Conservation (phyloP, 2,113 vertebrate genomes). For the Labrus mixtus region DNA sequence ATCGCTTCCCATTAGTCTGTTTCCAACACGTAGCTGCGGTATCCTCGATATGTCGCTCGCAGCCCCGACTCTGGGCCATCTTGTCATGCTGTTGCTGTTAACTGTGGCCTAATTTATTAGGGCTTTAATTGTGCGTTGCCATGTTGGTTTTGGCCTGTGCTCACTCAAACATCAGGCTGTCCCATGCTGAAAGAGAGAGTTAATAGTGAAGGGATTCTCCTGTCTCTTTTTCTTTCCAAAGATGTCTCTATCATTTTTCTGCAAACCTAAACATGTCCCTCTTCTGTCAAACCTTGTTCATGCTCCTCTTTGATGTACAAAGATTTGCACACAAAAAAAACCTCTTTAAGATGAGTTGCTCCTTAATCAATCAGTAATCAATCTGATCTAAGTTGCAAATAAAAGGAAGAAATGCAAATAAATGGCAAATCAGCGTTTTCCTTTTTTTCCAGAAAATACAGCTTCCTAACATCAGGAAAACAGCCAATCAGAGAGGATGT, state of each 20-base stretch:
- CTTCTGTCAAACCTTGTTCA: neutral
- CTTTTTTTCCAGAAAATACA: neutral
- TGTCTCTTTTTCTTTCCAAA: conserved; percentile 21
- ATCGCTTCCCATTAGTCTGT: conserved; percentile 82
- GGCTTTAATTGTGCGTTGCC: conserved; percentile 69
- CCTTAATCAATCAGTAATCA: neutral
- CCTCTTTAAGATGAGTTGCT: neutral
- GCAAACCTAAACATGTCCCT: neutral
- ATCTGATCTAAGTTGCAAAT: neutral
- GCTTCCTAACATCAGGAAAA: neutral
- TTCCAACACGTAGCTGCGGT: conserved; percentile 58
- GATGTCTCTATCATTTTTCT: conserved; percentile 4
- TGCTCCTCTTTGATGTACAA: neutral
- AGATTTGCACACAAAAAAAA: neutral
- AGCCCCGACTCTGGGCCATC: conserved; percentile 55
- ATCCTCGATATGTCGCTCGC: conserved; percentile 74
- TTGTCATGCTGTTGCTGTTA: conserved; percentile 57
- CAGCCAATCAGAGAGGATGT: conserved; percentile 44
- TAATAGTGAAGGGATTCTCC: conserved; percentile 44
- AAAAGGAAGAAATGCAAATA: neutral
- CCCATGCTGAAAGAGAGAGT: conserved; percentile 41
- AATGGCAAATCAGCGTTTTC: neutral
- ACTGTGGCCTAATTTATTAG: conserved; percentile 71
- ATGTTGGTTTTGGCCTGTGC: conserved; percentile 73
- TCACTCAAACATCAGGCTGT: conserved; percentile 67